Evolutionary conservation across 2,113 vertebrate species (phyloP).

Genomic region (Diadophis punctatus): DNA sequence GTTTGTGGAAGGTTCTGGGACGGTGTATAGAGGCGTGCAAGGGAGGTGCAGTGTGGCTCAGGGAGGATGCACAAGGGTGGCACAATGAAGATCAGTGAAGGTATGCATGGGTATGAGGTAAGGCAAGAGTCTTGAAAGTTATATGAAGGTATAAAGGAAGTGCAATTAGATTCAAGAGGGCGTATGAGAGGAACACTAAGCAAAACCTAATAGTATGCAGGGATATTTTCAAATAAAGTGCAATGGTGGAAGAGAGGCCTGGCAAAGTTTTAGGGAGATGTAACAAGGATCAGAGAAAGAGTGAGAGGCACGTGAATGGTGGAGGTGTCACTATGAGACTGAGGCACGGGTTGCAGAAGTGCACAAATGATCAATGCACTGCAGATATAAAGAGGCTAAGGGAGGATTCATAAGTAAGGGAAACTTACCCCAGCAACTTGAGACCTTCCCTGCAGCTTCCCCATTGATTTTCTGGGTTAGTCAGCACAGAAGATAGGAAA

Average conservation of each 20-base stretch:
- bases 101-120: background rate
- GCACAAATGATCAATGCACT: background rate
- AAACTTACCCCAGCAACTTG: background rate
- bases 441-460: background rate
- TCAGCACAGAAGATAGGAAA: background rate
- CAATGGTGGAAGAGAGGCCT: background rate
- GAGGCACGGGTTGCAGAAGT: background rate
- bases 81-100: background rate
- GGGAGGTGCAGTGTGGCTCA: too few relatives aligned
- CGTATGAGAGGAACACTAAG: background rate
- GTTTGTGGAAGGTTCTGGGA: too few relatives aligned
- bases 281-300: background rate
- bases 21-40: too few relatives aligned
- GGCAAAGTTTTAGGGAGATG: background rate
- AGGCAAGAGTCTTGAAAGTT: too few relatives aligned
- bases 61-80: too few relatives aligned
- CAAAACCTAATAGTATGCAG: too few relatives aligned
- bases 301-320: background rate
- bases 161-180: background rate
- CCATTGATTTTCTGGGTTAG: background rate
- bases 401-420: background rate
- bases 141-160: too few relatives aligned
- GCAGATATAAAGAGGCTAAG: background rate
- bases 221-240: too few relatives aligned
- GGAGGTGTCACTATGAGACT: too few relatives aligned